A percentile compares a stretch with the other conserved stretches of the same genome.
These are phyloP conservation scores for Pandion haliaetus DNA, from an alignment of 2,113 vertebrate genomes.

Conservation along the genomic window DNA sequence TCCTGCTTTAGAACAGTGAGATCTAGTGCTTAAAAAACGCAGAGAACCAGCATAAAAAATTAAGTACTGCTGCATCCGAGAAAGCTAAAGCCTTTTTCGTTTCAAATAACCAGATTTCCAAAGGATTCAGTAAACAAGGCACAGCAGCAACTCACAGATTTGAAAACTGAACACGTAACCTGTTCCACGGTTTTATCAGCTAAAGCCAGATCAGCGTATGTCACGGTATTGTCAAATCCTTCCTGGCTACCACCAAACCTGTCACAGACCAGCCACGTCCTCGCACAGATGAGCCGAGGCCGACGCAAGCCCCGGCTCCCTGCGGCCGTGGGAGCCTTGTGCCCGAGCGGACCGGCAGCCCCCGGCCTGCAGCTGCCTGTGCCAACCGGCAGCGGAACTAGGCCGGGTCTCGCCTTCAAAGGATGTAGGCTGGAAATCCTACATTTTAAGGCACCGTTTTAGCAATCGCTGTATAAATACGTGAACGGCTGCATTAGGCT, in stretches of 20 bases:
- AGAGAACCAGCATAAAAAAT: background rate
- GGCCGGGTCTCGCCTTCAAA: rapidly evolving
- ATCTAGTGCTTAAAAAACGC: background rate
- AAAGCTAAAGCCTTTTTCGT: background rate
- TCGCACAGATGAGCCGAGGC: no score
- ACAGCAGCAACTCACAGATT: no score
- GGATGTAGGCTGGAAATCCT: background rate
- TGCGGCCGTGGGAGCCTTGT: no score
- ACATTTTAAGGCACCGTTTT: background rate
- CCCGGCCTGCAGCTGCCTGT: rapidly evolving
- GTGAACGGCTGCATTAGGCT: no score
- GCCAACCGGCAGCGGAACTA: rapidly evolving
- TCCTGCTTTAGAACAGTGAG: background rate
- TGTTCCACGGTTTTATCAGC: no score
- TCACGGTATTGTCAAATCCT: background rate
- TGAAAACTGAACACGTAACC: background rate
- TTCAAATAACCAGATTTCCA: background rate
- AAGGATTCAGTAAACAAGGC: background rate
- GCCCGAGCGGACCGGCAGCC: no score
- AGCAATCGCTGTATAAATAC: background rate
- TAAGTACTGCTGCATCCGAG: background rate
- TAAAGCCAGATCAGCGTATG: rapidly evolving
- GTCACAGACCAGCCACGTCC: rapidly evolving
- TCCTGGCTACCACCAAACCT: background rate
- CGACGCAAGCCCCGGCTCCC: no score